Evolutionary conservation across 2,113 vertebrate species (phyloP).

Genomic region (Phaethornis superciliosus): DNA sequence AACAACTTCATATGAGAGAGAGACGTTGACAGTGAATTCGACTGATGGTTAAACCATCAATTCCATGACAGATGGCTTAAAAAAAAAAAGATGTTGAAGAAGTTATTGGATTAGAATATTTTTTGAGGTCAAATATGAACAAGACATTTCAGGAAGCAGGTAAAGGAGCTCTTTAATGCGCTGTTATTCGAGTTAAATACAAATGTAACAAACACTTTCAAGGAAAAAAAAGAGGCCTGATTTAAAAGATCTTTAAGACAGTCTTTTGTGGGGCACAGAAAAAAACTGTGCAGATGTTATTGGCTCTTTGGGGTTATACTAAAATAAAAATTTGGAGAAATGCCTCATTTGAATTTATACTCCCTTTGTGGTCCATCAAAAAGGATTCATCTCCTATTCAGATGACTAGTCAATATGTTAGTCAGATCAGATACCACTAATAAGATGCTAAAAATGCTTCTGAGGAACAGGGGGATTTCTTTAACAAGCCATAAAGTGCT

Average conservation of each 20-base stretch:
- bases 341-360: conserved; percentile 73
- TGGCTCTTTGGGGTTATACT: conserved; percentile 27
- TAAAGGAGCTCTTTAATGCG: not conserved
- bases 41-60: not conserved
- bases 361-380: conserved; percentile 75
- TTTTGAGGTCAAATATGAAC: not conserved
- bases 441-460: conserved; percentile 77
- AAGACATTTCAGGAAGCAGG: not conserved
- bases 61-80: not conserved
- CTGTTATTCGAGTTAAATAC: not conserved
- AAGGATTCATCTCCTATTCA: conserved; percentile 71
- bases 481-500: conserved; percentile 78
- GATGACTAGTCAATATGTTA: conserved; percentile 78
- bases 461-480: conserved; percentile 71
- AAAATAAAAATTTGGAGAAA: conserved; percentile 66
- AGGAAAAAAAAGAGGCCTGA: not conserved
- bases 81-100: not conserved
- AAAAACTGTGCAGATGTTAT: conserved; percentile 48
- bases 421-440: conserved; percentile 76
- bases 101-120: not conserved
- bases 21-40: not conserved
- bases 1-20: not conserved
- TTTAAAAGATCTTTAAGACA: conserved; percentile 31
- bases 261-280: conserved; percentile 22
- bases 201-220: not conserved